phyloP scores from a whole-genome alignment of 2,888 invertebrate genomes.

The Drosophila emarginata region DNA sequence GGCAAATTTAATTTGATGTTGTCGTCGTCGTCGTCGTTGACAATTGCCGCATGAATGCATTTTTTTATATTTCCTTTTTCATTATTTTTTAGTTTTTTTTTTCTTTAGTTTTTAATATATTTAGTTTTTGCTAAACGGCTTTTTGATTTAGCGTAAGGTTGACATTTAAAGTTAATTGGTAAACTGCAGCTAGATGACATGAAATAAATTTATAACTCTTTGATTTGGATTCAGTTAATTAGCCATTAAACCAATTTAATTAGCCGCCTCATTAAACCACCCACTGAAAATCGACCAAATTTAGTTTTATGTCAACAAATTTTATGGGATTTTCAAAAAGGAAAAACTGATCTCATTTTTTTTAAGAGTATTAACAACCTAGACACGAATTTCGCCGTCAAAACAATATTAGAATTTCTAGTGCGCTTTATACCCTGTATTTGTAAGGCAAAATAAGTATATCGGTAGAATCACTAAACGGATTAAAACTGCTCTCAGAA shows the following conservation, averaged over 20 bases:
- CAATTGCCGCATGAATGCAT: slow-evolving; percentile 58
- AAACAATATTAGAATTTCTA: slow-evolving; percentile 9
- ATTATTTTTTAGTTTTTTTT: slow-evolving; percentile 17
- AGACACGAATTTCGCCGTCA: slow-evolving; percentile 25
- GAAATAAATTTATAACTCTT: slow-evolving; percentile 44
- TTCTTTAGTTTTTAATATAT: slow-evolving; percentile 5
- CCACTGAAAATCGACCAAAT: neutral
- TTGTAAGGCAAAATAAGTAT: slow-evolving; percentile 6
- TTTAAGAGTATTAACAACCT: slow-evolving; percentile 40
- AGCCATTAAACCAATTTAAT: slow-evolving; percentile 49
- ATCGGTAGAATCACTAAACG: neutral
- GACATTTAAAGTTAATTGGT: slow-evolving; percentile 30
- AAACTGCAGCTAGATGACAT: slow-evolving; percentile 38
- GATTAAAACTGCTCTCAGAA: neutral
- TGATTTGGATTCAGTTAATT: slow-evolving; percentile 42
- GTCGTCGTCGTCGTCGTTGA: slow-evolving; percentile 32
- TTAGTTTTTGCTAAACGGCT: slow-evolving; percentile 17
- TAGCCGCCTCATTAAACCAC: slow-evolving; percentile 56
- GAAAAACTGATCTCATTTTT: slow-evolving; percentile 3
- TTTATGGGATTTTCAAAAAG: slow-evolving; percentile 45
- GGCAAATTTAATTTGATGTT: slow-evolving; percentile 55
- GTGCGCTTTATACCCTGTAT: slow-evolving; percentile 14
- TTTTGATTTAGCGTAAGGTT: slow-evolving; percentile 31
- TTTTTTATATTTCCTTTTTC: slow-evolving; percentile 34
- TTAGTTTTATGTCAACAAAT: slow-evolving; percentile 45